A percentile compares a stretch with the other conserved stretches of the same genome.
These are phyloP conservation scores for Ostrea edulis DNA, from an alignment of 1,140 invertebrate genomes.

Conservation along the genomic window DNA sequence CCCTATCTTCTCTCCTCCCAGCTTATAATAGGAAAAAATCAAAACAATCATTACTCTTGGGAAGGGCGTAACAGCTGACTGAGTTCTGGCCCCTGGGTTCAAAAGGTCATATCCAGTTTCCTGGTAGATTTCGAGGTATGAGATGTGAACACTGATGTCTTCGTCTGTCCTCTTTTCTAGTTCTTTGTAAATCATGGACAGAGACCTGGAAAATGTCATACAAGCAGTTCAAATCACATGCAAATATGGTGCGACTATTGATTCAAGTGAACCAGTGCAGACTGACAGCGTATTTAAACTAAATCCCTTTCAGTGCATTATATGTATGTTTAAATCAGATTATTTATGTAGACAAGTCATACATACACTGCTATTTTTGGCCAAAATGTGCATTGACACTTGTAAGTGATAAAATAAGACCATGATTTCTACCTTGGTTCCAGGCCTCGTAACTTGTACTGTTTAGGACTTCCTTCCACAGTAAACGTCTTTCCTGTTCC, in stretches of 20 bases:
- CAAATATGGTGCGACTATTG: too few relatives aligned
- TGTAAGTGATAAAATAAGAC: not conserved
- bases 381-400: not conserved
- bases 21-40: not conserved
- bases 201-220: constrained; percentile 63
- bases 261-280: too few relatives aligned
- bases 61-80: constrained; percentile 72
- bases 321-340: too few relatives aligned
- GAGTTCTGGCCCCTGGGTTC: constrained; percentile 78
- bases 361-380: too few relatives aligned
- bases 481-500: constrained; percentile 79
- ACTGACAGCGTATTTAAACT: too few relatives aligned
- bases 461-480: constrained; percentile 74
- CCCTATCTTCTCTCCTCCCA: too few relatives aligned
- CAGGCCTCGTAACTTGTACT: constrained; percentile 72
- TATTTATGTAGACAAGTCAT: too few relatives aligned
- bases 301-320: too few relatives aligned
- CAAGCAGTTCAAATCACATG: too few relatives aligned
- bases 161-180: constrained; percentile 70
- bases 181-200: constrained; percentile 74
- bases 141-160: constrained; percentile 76
- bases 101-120: constrained; percentile 84
- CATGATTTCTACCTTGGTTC: constrained; percentile 69
- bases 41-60: constrained; percentile 68
- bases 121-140: constrained; percentile 80